phyloP scores from a whole-genome alignment of 2,113 vertebrate species.

The Leiothrix lutea region DNA sequence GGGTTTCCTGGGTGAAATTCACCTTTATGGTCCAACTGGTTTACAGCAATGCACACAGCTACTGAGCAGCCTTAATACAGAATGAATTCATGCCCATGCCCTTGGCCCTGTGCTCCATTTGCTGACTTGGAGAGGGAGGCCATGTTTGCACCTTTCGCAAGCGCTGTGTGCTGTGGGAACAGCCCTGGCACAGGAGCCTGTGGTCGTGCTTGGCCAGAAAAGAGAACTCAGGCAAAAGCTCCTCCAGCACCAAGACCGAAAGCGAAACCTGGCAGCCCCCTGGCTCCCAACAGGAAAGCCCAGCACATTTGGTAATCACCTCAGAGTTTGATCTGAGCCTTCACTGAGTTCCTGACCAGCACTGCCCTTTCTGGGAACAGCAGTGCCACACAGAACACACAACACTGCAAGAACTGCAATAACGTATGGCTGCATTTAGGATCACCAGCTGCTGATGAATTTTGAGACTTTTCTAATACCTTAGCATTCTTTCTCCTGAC shows the following conservation, averaged over 20 bases:
- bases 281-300: not conserved
- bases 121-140: not conserved
- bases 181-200: not conserved
- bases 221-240: not conserved
- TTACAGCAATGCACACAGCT: not conserved
- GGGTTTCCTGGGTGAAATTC: not conserved
- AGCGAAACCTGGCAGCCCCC: not conserved
- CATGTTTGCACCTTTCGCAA: rapidly evolving
- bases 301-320: not conserved
- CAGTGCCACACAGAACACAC: not conserved
- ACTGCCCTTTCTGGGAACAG: rapidly evolving
- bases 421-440: not conserved
- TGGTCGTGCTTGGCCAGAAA: not conserved
- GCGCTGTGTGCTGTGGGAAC: not conserved
- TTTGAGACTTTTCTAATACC: not conserved
- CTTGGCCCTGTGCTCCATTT: not conserved
- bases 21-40: not conserved
- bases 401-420: not conserved
- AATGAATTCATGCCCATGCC: not conserved
- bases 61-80: not conserved
- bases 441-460: not conserved
- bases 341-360: rapidly evolving
- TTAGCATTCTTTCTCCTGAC: not conserved
- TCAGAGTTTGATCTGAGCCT: not conserved
- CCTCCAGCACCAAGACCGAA: rapidly evolving